Evolutionary conservation across 1,140 invertebrate species (phyloP).

Genomic region (Tetragnatha versicolor): DNA sequence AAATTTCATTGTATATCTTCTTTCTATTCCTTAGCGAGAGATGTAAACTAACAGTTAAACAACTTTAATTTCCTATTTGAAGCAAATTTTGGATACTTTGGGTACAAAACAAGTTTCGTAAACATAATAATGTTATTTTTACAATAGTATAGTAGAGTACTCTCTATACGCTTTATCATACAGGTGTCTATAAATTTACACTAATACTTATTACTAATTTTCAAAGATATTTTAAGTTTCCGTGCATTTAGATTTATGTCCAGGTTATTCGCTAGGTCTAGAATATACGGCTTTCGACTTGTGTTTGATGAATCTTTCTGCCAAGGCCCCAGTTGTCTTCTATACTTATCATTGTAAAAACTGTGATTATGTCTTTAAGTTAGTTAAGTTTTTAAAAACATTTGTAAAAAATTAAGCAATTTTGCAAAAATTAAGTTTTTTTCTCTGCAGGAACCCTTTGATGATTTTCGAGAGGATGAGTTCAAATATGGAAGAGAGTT

Average conservation of each 20-base stretch:
- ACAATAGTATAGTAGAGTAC: too few relatives aligned
- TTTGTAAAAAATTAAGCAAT: background rate
- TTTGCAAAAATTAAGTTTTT: background rate
- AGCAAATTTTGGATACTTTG: too few relatives aligned
- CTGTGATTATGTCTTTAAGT: background rate
- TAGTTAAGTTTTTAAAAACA: background rate
- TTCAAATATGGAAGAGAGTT: conserved; percentile 30
- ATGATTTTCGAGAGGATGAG: background rate
- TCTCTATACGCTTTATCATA: too few relatives aligned
- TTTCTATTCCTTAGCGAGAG: background rate
- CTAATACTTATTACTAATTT: too few relatives aligned
- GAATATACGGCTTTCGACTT: background rate
- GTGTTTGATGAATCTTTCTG: background rate
- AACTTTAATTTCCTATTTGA: too few relatives aligned
- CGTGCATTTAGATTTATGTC: too few relatives aligned
- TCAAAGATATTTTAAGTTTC: too few relatives aligned
- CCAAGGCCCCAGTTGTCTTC: background rate
- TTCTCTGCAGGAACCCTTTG: background rate
- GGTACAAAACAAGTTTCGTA: too few relatives aligned
- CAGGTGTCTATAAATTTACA: too few relatives aligned
- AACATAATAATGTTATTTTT: too few relatives aligned
- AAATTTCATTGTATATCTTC: background rate
- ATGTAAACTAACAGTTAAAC: too few relatives aligned
- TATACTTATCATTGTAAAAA: background rate
- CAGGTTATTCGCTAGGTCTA: background rate